Base-by-base conservation (phyloP, 2,888 invertebrate genomes). In the Agrypnus murinus region DNA sequence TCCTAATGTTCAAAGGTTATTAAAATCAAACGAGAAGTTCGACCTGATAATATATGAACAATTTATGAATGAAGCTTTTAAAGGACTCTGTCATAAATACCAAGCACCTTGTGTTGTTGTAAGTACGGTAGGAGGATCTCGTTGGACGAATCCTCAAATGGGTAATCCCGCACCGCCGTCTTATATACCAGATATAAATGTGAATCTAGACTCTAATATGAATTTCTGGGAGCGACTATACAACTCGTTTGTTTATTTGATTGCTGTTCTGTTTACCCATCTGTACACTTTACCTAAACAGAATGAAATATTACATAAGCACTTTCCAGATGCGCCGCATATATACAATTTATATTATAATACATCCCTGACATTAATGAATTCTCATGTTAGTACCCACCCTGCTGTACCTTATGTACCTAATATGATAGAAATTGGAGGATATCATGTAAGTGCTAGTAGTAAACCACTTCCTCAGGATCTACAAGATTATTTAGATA, bases 221-320 rank as follows among this genome's bases (percentile, higher is more conserved):
- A 87, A 83, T 40, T 90, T 92, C 73, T 81, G 82, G 77, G 86
- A 88, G 75, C 81, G 92, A 74, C 43, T 90, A 0, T 80, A 85
- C 12, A 92, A 91, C 77, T 82, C 87, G 0, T 84, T 86, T 0
- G 62, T 76, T 10, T 64, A 73, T 45, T 17, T 75, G 5, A 48
- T 74, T 34, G 58, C 72, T 31, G 63, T 74, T 46, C 5, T 80
- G 1, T 53, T 73, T 17, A 64, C 59, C 3, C 65, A 79, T 31
- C 68, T 77, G 1, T 59, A 64, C n/a, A 57, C 55, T 14, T 69
- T 71, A 10, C 60, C 38, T 10, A 64, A 68, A 38, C 76, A 76
- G 19, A 68, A 75, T 43, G 40, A 48, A n/a, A 8, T 76, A 1
- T 14, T 76, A 15, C 71, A 78, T 6, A 73, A 70, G 50, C 73